These are phyloP conservation scores for Lineus longissimus DNA, from an alignment of 1,140 invertebrate genomes.

Conservation along the genomic window DNA sequence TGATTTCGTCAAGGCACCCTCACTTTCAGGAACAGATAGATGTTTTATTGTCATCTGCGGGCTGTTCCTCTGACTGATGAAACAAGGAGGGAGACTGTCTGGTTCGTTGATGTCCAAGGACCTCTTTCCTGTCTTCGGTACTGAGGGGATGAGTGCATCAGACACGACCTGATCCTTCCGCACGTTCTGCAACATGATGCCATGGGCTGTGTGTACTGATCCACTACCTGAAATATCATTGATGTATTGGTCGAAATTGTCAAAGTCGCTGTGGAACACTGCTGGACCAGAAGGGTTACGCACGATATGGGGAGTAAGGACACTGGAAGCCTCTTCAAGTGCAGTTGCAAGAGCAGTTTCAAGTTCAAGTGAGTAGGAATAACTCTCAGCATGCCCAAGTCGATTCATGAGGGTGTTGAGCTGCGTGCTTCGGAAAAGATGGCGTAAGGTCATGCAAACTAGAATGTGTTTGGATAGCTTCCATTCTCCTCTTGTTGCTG, in stretches of 20 bases:
- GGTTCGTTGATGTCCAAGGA: not conserved
- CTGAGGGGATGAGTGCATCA: not conserved
- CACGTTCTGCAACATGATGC: constrained; percentile 24
- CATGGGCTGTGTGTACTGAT: constrained; percentile 24
- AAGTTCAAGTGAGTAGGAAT: constrained; percentile 21
- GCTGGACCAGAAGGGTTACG: constrained; percentile 13
- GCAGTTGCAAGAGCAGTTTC: constrained; percentile 17
- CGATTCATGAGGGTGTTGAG: constrained; percentile 19
- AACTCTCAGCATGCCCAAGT: constrained; percentile 21
- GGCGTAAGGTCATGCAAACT: constrained; percentile 12
- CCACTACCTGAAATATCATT: constrained; percentile 17
- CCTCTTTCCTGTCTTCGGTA: not conserved
- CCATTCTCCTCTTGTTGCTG: constrained; percentile 20
- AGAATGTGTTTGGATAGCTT: constrained; percentile 23
- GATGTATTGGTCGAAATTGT: constrained; percentile 29
- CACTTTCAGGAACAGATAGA: constrained; percentile 3
- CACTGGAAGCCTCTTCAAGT: constrained; percentile 10
- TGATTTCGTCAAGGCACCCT: not conserved
- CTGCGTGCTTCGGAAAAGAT: constrained; percentile 20
- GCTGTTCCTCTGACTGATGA: constrained; percentile 14
- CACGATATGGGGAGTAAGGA: constrained; percentile 18
- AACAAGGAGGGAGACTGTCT: constrained; percentile 17
- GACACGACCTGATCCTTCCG: not conserved
- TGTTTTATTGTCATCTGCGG: not conserved
- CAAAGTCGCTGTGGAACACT: constrained; percentile 26